Conservation (phyloP, 2,113 vertebrate genomes). For the Dicerorhinus sumatrensis region DNA sequence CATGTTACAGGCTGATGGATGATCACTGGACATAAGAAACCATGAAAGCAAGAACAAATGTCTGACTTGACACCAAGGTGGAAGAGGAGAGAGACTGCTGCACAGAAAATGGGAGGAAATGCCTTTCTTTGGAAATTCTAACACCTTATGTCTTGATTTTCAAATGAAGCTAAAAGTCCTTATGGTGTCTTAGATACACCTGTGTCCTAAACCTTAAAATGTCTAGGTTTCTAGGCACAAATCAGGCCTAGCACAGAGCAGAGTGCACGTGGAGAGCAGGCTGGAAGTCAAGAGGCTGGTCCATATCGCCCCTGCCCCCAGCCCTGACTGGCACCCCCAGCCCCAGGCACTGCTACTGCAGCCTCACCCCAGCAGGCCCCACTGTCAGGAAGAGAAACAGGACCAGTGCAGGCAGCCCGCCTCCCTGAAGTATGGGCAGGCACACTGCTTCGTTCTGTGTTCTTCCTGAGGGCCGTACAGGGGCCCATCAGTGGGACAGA, state of each 20-base stretch:
- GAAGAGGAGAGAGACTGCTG: neutral
- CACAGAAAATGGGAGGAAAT: neutral
- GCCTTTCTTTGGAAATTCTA: neutral
- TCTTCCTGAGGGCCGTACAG: neutral
- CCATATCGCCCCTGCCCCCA: accelerated
- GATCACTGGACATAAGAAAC: neutral
- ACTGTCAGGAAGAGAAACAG: neutral
- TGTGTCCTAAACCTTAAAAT: neutral
- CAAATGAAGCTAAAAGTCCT: neutral
- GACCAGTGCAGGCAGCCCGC: accelerated
- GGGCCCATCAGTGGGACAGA: neutral
- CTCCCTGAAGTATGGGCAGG: neutral
- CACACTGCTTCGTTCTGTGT: neutral
- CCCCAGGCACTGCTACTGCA: accelerated
- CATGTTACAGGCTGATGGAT: neutral
- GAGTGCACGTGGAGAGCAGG: accelerated
- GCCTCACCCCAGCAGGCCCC: neutral
- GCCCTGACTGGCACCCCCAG: neutral
- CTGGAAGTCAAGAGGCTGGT: no score
- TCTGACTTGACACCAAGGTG: no score
- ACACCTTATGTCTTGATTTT: neutral
- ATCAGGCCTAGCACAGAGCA: neutral
- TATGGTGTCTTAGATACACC: neutral
- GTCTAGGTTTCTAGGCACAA: neutral
- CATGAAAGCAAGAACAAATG: neutral